Base-by-base conservation (phyloP, 2,888 invertebrate genomes). In the Spisula subtruncata region DNA sequence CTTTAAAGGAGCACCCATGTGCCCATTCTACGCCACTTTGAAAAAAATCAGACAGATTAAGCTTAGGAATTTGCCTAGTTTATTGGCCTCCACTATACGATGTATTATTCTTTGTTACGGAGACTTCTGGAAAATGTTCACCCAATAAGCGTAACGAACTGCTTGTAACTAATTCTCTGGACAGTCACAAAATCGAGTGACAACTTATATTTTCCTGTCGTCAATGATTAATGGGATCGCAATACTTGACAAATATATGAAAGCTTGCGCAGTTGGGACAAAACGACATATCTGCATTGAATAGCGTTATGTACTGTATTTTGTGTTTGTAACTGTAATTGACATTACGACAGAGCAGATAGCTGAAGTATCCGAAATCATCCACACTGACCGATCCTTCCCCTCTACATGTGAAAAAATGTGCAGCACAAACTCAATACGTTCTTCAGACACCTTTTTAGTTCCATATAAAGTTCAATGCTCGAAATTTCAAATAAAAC, bases 171-270 rank as follows among this genome's bases (percentile, higher is more conserved):
- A 75, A 35, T 35, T 35, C 35, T 25, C 25, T 75, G 75, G 75
- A 75, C 75, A 32, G 14, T 75, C 75, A 16, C 32, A 32, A 32
- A 75, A 32, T 32, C 35, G 35, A 75, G 75, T 75, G 75, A 75
- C 75, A 75, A 75, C 35, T 75, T 32, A 35, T 75, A 75, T 75
- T 75, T 75, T 35, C 35, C 16, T 75, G 75, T 75, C 75, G 10
- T 75, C 16, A 35, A 75, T 75, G 75, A 75, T 75, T 32, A 35
- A 75, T 75, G 35, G 25, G n/a, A 35, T 32, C 16, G 14, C 16
- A 66, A n/a, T 25, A 66, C 5, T 66, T 66, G 20, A 56, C 20
- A 18, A 56, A 20, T n/a, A 56, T n/a, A 14, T 56, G 18, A 18
- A 56, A 20, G 14, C 56, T n/a, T 18, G n/a, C 56, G 41, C 41